Evolutionary conservation across 2,888 invertebrate genomes (phyloP), one percentile per base, ranked within the genome.

Genomic region (Eupithecia exiguata): DNA sequence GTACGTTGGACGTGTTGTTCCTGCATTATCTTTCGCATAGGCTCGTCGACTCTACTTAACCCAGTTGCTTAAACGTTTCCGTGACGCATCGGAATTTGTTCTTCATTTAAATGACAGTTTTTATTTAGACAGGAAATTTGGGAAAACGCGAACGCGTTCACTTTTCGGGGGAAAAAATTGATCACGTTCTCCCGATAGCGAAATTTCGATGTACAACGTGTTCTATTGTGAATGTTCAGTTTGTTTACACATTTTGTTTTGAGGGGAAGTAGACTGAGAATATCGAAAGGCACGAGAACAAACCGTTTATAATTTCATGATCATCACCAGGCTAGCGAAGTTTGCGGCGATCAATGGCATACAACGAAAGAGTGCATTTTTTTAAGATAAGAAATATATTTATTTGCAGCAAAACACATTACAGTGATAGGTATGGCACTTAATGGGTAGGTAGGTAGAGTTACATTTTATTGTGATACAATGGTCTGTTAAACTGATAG

Each of bases 31-130:
- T 85, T 86, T 84, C 82, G 85, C 83, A 85, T 87, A 83, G 82
- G 78, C 84, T 85, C 83, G 82, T 84, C 84, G 86, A 86, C 85
- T 88, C 83, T 84, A 84, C 84, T 89, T 88, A 90, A 89, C 91
- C 91, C 84, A 91, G 85, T 90, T 89, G 82, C 81, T 81, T 83
- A 84, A 85, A 83, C 84, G 83, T 84, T 86, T 85, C 86, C 84
- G 87, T 89, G 88, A 89, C 89, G 91, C 87, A 83, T 86, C 83
- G 90, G 90, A 87, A 92, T 92, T 89, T 86, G 90, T 87, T 88
- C 89, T 86, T 90, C 87, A 90, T 92, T 92, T 89, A 83, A 89
- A 87, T 87, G 87, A 72, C 30, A 3, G 87, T 86, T 86, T 87
- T 86, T 85, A 82, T 83, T 84, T 35, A 35, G 78, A 83, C 82